phyloP scores from a whole-genome alignment of 64 coral and sea anemone genomes.

The Actinia equina region DNA sequence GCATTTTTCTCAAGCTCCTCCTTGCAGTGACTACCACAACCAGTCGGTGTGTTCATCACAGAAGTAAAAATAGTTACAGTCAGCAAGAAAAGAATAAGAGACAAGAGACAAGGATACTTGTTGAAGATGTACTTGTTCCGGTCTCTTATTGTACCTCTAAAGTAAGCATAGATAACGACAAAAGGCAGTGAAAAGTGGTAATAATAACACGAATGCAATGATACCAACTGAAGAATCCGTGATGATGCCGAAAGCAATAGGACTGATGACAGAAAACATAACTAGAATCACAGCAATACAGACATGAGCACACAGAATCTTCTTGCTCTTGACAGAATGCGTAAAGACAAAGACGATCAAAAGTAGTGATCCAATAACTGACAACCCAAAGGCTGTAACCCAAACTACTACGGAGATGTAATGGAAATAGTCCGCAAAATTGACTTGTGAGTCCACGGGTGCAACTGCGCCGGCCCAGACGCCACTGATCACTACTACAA shows the following conservation, averaged over 20 bases:
- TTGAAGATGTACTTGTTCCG: conserved; percentile 38
- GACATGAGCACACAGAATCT: conserved; percentile 23
- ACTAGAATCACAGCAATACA: conserved; percentile 6
- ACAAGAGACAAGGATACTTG: conserved; percentile 37
- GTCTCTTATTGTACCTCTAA: conserved; percentile 44
- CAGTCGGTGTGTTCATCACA: neutral
- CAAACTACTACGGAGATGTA: conserved; percentile 20
- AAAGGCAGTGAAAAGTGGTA: neutral
- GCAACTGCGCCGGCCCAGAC: conserved; percentile 12
- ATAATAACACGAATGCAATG: conserved; percentile 51
- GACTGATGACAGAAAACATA: conserved; percentile 36
- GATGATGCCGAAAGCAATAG: conserved; percentile 40
- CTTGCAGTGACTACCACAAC: neutral
- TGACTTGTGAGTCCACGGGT: neutral
- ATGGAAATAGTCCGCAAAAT: neutral
- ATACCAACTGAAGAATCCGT: conserved; percentile 8
- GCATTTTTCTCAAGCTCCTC: neutral
- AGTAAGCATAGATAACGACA: neutral
- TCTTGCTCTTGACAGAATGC: conserved; percentile 14
- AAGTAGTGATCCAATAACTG: conserved; percentile 50
- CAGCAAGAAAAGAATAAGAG: conserved; percentile 19
- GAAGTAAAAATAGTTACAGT: conserved; percentile 2
- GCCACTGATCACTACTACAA: conserved; percentile 15
- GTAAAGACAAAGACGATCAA: conserved; percentile 40
- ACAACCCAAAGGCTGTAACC: conserved; percentile 33